Evolutionary conservation across 2,888 invertebrate species (phyloP).

Genomic region (Ophraella communa): DNA sequence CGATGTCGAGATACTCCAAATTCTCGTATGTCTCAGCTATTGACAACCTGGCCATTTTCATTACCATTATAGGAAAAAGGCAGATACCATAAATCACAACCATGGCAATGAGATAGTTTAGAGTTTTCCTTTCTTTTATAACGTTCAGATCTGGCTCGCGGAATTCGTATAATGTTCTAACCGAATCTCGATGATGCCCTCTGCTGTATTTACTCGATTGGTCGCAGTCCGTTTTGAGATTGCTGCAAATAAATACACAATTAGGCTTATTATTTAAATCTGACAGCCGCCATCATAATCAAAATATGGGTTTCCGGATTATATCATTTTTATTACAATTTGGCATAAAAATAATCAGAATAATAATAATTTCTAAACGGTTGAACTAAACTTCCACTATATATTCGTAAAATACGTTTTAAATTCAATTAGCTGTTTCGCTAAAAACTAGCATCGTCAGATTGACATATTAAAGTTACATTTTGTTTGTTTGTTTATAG

Average conservation of each 20-base stretch:
- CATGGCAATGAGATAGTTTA: constrained; percentile 72
- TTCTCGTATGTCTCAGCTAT: constrained; percentile 74
- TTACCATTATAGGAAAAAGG: constrained; percentile 70
- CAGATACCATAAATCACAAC: constrained; percentile 71
- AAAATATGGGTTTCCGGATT: too few relatives aligned
- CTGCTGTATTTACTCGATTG: constrained; percentile 52
- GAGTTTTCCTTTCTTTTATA: constrained; percentile 69
- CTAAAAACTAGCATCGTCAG: too few relatives aligned
- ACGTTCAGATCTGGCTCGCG: constrained; percentile 66
- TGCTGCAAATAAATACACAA: constrained; percentile 38
- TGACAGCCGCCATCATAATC: not conserved
- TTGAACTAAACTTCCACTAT: too few relatives aligned
- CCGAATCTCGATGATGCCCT: constrained; percentile 47
- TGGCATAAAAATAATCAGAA: not conserved
- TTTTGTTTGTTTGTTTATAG: too few relatives aligned
- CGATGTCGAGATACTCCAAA: constrained; percentile 70
- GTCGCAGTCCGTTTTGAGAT: constrained; percentile 51
- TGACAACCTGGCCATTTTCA: constrained; percentile 67
- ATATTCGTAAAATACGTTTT: too few relatives aligned
- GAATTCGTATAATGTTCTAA: constrained; percentile 59
- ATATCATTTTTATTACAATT: too few relatives aligned
- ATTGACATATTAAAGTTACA: too few relatives aligned
- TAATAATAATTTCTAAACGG: too few relatives aligned
- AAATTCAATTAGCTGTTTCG: too few relatives aligned
- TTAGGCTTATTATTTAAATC: not conserved